phyloP scores from a whole-genome alignment of 1,140 invertebrate genomes.

The Sinella curviseta region DNA sequence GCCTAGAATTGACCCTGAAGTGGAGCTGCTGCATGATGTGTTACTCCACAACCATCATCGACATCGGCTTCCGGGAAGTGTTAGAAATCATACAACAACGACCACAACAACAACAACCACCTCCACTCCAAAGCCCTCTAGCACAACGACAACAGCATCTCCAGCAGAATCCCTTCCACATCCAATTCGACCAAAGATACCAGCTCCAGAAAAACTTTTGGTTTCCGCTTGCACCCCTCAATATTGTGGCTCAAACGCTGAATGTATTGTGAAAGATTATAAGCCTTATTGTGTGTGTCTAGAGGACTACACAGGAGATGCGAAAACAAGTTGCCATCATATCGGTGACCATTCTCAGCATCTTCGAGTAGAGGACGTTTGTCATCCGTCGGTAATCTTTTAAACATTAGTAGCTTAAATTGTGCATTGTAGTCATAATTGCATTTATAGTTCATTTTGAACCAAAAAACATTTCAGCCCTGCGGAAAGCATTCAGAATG shows the following conservation, averaged over 20 bases:
- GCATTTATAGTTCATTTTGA: no score
- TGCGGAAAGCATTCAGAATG: background rate
- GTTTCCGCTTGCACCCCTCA: constrained; percentile 4
- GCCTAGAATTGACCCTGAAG: constrained; percentile 9
- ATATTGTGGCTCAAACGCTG: constrained; percentile 71
- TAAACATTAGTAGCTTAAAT: no score
- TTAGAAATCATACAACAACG: background rate
- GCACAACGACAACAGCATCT: background rate
- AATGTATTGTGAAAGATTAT: constrained; percentile 72
- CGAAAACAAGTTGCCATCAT: constrained; percentile 62
- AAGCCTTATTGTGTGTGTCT: constrained; percentile 71
- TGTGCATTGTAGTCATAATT: no score
- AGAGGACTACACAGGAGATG: constrained; percentile 71
- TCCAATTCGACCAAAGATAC: background rate
- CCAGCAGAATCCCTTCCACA: background rate
- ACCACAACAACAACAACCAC: background rate
- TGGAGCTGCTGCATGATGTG: background rate
- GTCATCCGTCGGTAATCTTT: no score
- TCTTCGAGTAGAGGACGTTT: background rate
- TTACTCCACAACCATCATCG: background rate
- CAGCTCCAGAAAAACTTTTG: background rate
- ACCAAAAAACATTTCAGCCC: background rate
- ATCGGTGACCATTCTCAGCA: constrained; percentile 19
- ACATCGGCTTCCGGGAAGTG: background rate
- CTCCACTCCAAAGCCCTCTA: background rate